Base-by-base conservation (phyloP, 1,140 invertebrate species). In the Macrobrachium nipponense region DNA sequence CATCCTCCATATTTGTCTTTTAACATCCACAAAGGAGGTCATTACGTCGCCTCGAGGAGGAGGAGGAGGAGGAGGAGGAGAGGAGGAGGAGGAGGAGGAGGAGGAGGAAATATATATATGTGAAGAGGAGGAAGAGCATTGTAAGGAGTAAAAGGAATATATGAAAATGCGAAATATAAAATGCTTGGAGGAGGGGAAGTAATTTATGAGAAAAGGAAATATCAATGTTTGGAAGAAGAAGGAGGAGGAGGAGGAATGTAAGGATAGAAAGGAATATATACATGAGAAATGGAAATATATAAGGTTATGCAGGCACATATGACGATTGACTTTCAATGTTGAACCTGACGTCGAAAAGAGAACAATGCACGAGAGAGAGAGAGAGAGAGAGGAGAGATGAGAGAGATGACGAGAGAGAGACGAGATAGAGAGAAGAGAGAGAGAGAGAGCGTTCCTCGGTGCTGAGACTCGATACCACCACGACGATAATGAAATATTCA, bases 361-460 rank as follows among this genome's bases (percentile, higher is more conserved):
- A 43, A n/a, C n/a, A n/a, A n/a, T n/a, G n/a, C n/a, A n/a, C n/a
- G 68, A 72, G 20, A 20, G 68, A 18, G 20, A 72, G 68, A 72
- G 68, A 20, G 18, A 72, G 68, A 11, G 43, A 14, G 43, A 23
- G 68, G 15, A 43, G 43, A 23, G 20, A 43, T 12, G 68, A 72
- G 20, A 20, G 68, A 18, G 20, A 72, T 7, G 12, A 36, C 7
- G 68, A 72, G 68, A 20, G 18, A 72, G 68, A 17, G n/a, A 70
- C 20, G 14, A 11, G 43, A 14, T 17, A 23, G 15, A 43, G 43
- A 23, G 20, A 43, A 43, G 68, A 72, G 20, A 20, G 68, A 18
- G 20, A 72, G 68, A 72, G 68, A 20, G 18, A 72, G 68, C 20
- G 68, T 36, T 36, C 27, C 4, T 36, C 4, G 27, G 27, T 36